These are phyloP conservation scores for Cydia fagiglandana DNA, from an alignment of 1,140 invertebrate species.

Conservation along the genomic window DNA sequence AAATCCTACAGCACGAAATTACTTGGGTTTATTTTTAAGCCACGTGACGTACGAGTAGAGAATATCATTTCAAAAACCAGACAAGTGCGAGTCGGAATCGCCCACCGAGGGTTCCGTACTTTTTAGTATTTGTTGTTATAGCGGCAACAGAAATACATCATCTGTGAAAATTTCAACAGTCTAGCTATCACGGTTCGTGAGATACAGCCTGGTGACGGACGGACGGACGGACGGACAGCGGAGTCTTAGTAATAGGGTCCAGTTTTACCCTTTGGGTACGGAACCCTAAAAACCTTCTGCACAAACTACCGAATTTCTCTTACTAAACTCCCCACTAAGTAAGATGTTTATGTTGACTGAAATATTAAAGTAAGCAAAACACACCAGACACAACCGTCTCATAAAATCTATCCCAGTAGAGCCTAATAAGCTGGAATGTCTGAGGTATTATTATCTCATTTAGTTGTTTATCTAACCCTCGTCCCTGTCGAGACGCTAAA, in stretches of 20 bases:
- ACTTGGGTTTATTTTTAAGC: background rate
- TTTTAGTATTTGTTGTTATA: too few species aligned
- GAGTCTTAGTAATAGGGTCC: too few species aligned
- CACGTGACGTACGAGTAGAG: background rate
- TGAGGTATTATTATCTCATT: constrained; percentile 25
- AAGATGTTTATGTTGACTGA: background rate
- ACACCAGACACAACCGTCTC: background rate
- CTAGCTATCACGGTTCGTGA: too few species aligned
- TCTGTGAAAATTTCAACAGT: too few species aligned
- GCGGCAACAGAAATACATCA: too few species aligned
- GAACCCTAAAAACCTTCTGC: background rate
- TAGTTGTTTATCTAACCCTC: constrained; percentile 21
- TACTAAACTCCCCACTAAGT: background rate
- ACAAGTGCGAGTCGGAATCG: too few species aligned
- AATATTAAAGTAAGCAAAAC: background rate
- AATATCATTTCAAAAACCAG: background rate
- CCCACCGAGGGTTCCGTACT: too few species aligned
- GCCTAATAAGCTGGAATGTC: background rate
- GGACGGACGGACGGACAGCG: too few species aligned
- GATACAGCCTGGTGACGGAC: too few species aligned
- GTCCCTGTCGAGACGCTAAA: constrained; percentile 13
- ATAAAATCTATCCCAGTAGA: background rate
- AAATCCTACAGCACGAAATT: background rate
- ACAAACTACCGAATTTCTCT: background rate
- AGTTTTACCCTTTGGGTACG: too few species aligned